Conservation (phyloP, 2,888 invertebrate genomes). For the Polyommatus icarus region DNA sequence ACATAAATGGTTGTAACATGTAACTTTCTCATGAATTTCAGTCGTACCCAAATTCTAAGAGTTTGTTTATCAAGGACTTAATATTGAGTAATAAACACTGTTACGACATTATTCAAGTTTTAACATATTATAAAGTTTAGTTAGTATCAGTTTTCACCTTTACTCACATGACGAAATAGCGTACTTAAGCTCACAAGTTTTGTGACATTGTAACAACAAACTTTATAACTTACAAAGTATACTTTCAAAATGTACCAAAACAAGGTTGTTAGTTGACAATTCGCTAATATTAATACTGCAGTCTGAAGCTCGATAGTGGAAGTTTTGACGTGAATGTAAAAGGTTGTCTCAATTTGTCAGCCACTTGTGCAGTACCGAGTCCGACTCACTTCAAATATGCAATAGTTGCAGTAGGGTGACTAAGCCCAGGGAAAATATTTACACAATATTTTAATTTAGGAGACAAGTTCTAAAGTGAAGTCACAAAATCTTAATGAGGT, state of each 20-base stretch:
- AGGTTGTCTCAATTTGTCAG: constrained; percentile 27
- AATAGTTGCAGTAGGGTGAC: constrained; percentile 31
- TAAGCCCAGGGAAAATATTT: background rate
- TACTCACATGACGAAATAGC: background rate
- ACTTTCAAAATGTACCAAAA: background rate
- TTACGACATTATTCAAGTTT: background rate
- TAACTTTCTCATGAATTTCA: background rate
- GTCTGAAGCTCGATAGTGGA: background rate
- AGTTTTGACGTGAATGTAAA: constrained; percentile 8
- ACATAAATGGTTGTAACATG: background rate
- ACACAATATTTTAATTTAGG: background rate
- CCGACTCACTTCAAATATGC: constrained; percentile 32
- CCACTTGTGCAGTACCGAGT: constrained; percentile 25
- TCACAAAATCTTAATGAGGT: too few relatives aligned
- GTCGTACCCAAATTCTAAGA: background rate
- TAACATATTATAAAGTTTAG: too few relatives aligned
- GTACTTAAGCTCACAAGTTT: background rate
- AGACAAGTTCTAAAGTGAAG: too few relatives aligned
- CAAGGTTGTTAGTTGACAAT: constrained; percentile 7
- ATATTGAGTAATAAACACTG: background rate
- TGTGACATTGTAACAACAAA: background rate
- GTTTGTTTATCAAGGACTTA: background rate
- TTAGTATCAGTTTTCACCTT: background rate
- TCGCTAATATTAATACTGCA: constrained; percentile 2
- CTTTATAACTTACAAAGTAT: background rate